Evolutionary conservation across 2,113 vertebrate genomes (phyloP).

Genomic region (Larimichthys polyactis): DNA sequence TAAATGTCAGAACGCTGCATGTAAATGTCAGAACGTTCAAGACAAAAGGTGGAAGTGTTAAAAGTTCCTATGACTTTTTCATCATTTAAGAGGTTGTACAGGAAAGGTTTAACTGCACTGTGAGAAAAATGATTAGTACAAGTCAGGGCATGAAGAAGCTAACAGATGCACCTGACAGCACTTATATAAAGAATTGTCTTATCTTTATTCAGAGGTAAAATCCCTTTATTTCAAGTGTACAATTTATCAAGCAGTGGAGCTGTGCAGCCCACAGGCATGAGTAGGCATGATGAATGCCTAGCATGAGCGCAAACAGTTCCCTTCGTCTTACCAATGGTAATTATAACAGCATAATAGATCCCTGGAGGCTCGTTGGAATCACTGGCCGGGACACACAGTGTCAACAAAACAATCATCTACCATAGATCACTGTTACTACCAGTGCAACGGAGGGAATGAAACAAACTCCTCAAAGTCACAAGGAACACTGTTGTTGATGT

Average conservation of each 20-base stretch:
- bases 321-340: slow-evolving; percentile 69
- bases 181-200: slow-evolving; percentile 22
- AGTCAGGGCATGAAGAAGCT: background rate
- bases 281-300: slow-evolving; percentile 67
- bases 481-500: background rate
- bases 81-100: slow-evolving; percentile 6
- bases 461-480: slow-evolving; percentile 34
- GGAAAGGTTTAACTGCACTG: background rate
- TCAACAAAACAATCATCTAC: slow-evolving; percentile 63
- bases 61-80: slow-evolving; percentile 2
- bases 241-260: slow-evolving; percentile 53
- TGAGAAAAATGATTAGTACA: slow-evolving; percentile 6
- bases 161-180: slow-evolving; percentile 19
- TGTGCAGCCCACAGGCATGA: slow-evolving; percentile 48
- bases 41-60: background rate
- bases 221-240: slow-evolving; percentile 39
- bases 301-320: slow-evolving; percentile 47
- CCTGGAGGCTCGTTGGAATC: slow-evolving; percentile 59
- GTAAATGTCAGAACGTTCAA: background rate
- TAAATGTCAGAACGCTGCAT: background rate
- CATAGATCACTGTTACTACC: slow-evolving; percentile 60
- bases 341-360: slow-evolving; percentile 73
- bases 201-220: slow-evolving; percentile 50
- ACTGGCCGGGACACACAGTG: slow-evolving; percentile 57
- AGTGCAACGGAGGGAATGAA: slow-evolving; percentile 10